phyloP scores from a whole-genome alignment of 2,888 invertebrate genomes.

The Cyclophora punctaria region DNA sequence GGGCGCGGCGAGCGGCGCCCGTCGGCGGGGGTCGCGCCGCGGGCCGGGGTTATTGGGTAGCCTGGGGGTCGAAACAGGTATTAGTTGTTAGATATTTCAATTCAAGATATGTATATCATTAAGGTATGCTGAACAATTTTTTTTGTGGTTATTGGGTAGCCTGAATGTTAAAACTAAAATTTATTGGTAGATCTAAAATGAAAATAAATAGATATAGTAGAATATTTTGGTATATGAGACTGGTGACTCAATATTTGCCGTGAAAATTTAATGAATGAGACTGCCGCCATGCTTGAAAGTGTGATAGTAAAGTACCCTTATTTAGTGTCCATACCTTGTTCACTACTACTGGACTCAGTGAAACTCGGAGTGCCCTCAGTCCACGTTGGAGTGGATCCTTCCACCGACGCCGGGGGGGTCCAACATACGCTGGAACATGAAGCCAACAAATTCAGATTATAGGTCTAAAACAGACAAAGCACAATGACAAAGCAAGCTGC shows the following conservation, averaged over 20 bases:
- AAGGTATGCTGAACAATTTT: too few relatives aligned
- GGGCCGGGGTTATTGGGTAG: slow-evolving; percentile 68
- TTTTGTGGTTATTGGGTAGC: too few relatives aligned
- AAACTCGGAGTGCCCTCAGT: slow-evolving; percentile 98
- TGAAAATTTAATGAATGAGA: too few relatives aligned
- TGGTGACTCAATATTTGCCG: too few relatives aligned
- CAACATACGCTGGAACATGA: slow-evolving; percentile 70
- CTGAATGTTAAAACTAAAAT: too few relatives aligned
- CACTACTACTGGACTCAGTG: slow-evolving; percentile 96
- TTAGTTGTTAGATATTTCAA: too few relatives aligned
- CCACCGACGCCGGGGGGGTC: slow-evolving; percentile 90
- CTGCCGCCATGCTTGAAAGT: not conserved
- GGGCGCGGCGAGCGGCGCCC: slow-evolving; percentile 61
- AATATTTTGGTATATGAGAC: not conserved
- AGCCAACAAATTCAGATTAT: too few relatives aligned
- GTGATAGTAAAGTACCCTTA: not conserved
- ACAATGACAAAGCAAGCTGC: too few relatives aligned
- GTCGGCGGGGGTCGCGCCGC: slow-evolving; percentile 47
- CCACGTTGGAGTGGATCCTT: slow-evolving; percentile 97
- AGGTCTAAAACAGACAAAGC: too few relatives aligned
- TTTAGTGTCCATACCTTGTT: slow-evolving; percentile 74
- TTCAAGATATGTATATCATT: too few relatives aligned
- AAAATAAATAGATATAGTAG: too few relatives aligned
- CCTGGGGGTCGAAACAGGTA: slow-evolving; percentile 27
- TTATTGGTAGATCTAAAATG: too few relatives aligned